Base-by-base conservation (phyloP, 2,888 invertebrate genomes). In the Phortica okadai region DNA sequence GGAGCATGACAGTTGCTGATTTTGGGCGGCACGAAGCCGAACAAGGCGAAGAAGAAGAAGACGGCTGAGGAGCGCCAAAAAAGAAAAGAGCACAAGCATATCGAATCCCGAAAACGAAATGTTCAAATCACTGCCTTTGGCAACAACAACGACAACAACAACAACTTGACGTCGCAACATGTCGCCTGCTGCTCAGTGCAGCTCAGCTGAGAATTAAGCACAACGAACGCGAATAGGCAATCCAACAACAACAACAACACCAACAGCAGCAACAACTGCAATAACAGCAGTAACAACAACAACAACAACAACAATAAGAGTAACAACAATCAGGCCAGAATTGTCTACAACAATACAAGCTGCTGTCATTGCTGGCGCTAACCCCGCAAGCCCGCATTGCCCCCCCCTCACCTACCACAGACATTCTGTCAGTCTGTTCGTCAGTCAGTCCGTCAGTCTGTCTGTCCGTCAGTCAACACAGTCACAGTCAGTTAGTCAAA, bases 401-500 rank as follows among this genome's bases (percentile, higher is more conserved):
- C 10, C 6, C 45, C 45, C 45, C 45, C 10, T 45, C 6, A 45
- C 6, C 10, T 1, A 1, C 1, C 21, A 21, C 45, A 45, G 10
- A 8, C 45, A 45, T 6, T 45, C 45, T 8, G 45, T 10, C 45
- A 45, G 45, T 45, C 45, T 8, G 1, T 10, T 10, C 6, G 59
- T 59, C 59, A 59, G 59, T 21, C 59, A 59, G n/a, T 59, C 59
- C 5, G 59, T 59, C 59, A 59, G 6, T 59, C 59, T 14, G 6
- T 45, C 45, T 8, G 45, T 45, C 59, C 14, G 21, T 59, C 59
- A 59, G 59, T 16, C 59, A 59, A 10, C 25, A 8, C 8, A 59
- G 59, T 59, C 56, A 56, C 56, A 56, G 56, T 56, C 14, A 56
- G 56, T 56, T 56, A 56, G 56, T 56, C 56, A 56, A 56, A 56